These are phyloP conservation scores for Acanthurus leucopareius DNA, from an alignment of 2,797 vertebrate genomes.

Conservation along the genomic window DNA sequence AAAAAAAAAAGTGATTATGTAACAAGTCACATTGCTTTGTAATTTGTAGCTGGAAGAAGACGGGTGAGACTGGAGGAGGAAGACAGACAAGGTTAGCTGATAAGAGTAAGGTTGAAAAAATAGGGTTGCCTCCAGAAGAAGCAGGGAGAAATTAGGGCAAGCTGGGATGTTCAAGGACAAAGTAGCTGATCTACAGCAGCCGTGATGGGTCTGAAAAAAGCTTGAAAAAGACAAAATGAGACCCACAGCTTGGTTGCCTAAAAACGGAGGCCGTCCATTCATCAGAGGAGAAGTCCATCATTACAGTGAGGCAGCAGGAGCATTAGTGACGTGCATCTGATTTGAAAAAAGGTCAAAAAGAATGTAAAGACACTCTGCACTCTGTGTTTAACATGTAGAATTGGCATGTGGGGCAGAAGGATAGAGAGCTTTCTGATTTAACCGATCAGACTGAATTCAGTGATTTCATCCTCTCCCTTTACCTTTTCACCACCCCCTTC, in stretches of 20 bases:
- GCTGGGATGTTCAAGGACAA: constrained; percentile 3
- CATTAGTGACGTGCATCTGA: background rate
- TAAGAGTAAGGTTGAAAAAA: constrained; percentile 56
- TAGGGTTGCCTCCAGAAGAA: background rate
- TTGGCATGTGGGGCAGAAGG: background rate
- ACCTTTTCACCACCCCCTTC: background rate
- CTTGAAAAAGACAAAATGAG: background rate
- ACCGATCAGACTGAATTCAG: background rate
- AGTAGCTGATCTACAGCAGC: background rate
- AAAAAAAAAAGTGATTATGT: constrained; percentile 79
- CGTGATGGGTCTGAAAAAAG: constrained; percentile 47
- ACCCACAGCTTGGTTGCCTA: background rate
- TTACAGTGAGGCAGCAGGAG: background rate
- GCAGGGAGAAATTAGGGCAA: background rate
- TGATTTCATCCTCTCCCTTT: background rate
- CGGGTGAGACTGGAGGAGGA: constrained; percentile 26
- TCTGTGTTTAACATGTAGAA: background rate
- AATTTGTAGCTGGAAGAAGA: constrained; percentile 72
- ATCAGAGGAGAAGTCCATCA: background rate
- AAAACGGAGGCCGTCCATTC: background rate
- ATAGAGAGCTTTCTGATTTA: background rate
- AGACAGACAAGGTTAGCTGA: constrained; percentile 45
- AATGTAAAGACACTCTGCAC: background rate
- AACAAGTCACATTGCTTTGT: constrained; percentile 73
- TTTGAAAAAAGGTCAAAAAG: background rate